A percentile compares a stretch with the other conserved stretches of the same genome.
Evolutionary conservation across 1,140 invertebrate species (phyloP).

Genomic region (Drosophila nasuta): DNA sequence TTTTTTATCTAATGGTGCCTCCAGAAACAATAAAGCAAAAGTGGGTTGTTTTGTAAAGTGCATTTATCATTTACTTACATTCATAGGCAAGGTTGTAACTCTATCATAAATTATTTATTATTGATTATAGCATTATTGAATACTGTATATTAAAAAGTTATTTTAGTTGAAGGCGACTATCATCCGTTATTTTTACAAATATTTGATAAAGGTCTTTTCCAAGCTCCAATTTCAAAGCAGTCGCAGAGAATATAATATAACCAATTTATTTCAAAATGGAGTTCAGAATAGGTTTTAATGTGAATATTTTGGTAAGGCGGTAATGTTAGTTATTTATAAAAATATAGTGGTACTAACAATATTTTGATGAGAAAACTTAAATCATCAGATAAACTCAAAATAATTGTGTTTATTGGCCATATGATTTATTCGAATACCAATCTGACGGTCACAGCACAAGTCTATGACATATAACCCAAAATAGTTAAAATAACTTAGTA

Average conservation of each 20-base stretch:
- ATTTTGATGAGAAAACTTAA: background rate
- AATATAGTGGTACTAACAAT: background rate
- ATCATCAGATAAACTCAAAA: background rate
- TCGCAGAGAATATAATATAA: background rate
- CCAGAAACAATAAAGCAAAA: slow-evolving; percentile 11
- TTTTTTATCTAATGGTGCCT: slow-evolving; percentile 23
- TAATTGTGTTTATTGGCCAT: background rate
- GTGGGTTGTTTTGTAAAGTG: slow-evolving; percentile 5
- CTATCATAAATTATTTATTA: background rate
- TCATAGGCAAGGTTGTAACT: slow-evolving; percentile 4
- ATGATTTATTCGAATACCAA: background rate
- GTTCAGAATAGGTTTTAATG: slow-evolving; percentile 1
- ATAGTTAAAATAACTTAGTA: too few species aligned
- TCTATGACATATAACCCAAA: too few species aligned
- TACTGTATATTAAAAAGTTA: background rate
- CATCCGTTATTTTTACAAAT: background rate
- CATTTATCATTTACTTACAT: slow-evolving; percentile 25
- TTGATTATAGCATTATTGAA: background rate
- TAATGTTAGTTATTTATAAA: background rate
- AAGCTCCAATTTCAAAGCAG: background rate
- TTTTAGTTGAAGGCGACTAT: background rate
- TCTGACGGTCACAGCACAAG: background rate
- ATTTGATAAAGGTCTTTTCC: background rate
- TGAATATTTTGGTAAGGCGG: background rate
- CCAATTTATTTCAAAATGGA: background rate